phyloP scores from a whole-genome alignment of 2,797 vertebrate species.

The Spheniscus humboldti region DNA sequence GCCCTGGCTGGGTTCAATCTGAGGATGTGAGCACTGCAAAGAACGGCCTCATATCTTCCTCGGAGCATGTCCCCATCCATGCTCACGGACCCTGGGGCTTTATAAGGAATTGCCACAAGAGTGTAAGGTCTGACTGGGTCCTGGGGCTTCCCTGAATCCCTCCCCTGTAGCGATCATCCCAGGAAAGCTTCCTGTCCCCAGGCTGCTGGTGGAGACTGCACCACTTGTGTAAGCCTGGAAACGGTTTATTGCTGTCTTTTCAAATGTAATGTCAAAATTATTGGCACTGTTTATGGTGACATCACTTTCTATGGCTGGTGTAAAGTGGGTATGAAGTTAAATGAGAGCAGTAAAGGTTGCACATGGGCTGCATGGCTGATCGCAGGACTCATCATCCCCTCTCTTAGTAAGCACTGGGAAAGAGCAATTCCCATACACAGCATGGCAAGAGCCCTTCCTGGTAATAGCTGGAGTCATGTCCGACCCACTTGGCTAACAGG shows the following conservation, averaged over 20 bases:
- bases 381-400: background rate
- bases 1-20: background rate
- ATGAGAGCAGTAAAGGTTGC: constrained; percentile 56
- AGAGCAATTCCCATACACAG: background rate
- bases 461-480: background rate
- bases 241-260: constrained; percentile 45
- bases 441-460: background rate
- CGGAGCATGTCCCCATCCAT: fast-evolving
- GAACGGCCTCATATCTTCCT: background rate
- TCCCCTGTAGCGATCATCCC: background rate
- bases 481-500: fast-evolving
- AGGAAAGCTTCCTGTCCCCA: background rate
- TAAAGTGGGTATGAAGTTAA: constrained; percentile 66
- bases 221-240: background rate
- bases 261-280: constrained; percentile 48
- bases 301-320: constrained; percentile 64
- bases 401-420: background rate
- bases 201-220: background rate
- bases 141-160: background rate
- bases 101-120: background rate
- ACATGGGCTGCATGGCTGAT: constrained; percentile 62
- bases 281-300: constrained; percentile 52
- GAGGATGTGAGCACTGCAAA: background rate
- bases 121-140: background rate
- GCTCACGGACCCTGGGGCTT: background rate